phyloP scores from a whole-genome alignment of 2,797 vertebrate genomes.

The Anguilla megastoma region DNA sequence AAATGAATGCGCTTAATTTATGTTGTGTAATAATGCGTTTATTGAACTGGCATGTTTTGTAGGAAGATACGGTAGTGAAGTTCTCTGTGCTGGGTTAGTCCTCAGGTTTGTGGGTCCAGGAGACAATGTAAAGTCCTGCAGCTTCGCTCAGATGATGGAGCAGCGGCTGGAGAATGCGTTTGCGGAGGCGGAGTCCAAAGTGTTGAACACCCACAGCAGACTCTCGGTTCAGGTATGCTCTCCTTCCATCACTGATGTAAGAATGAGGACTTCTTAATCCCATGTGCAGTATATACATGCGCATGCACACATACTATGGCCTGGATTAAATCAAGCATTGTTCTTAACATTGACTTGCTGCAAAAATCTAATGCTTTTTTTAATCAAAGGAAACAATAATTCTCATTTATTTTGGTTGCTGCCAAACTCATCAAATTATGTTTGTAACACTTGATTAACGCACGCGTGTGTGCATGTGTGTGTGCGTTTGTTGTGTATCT shows the following conservation, averaged over 20 bases:
- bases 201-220: constrained; percentile 78
- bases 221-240: constrained; percentile 85
- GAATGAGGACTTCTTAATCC: not conserved
- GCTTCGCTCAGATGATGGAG: constrained; percentile 93
- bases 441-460: not conserved
- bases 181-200: constrained; percentile 86
- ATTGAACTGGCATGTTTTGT: not conserved
- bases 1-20: not conserved
- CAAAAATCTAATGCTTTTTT: not conserved
- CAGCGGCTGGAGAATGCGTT: constrained; percentile 90
- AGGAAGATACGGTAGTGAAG: not conserved
- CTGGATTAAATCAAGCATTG: not conserved
- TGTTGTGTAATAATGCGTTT: not conserved
- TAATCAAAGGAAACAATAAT: not conserved
- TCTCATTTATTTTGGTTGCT: not conserved
- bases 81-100: constrained; percentile 69
- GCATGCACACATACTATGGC: not conserved
- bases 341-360: not conserved
- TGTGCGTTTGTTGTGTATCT: not conserved
- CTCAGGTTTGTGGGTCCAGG: constrained; percentile 89
- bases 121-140: constrained; percentile 89
- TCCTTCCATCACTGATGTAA: constrained; percentile 26
- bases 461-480: not conserved
- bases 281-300: not conserved
- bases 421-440: not conserved